These are phyloP conservation scores for Tenebrio molitor DNA, from an alignment of 1,140 invertebrate genomes.

Conservation along the genomic window DNA sequence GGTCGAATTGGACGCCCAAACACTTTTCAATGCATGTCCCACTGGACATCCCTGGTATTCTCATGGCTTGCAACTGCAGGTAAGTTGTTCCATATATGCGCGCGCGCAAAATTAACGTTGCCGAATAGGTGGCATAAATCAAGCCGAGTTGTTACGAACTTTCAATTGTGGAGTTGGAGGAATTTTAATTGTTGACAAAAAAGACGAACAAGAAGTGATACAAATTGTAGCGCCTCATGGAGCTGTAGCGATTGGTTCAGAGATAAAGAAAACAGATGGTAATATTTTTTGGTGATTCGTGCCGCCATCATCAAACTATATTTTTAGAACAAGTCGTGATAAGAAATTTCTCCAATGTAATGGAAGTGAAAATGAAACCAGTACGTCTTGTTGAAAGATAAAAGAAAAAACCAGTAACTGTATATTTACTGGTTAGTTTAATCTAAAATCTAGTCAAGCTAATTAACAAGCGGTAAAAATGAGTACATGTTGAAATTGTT, in stretches of 20 bases:
- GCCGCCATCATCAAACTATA: too few relatives aligned
- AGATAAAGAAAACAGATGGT: constrained; percentile 68
- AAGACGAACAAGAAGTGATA: constrained; percentile 70
- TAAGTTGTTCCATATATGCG: neutral
- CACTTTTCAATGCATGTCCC: too few relatives aligned
- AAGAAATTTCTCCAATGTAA: constrained; percentile 75
- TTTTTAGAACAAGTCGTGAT: constrained; percentile 73
- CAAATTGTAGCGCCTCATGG: constrained; percentile 67
- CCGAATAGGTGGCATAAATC: constrained; percentile 75
- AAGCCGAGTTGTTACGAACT: constrained; percentile 86
- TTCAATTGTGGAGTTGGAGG: constrained; percentile 96
- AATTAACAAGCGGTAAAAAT: too few relatives aligned
- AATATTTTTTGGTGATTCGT: too few relatives aligned
- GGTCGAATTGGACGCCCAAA: constrained; percentile 80
- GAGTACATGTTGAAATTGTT: too few relatives aligned
- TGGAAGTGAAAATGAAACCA: constrained; percentile 72
- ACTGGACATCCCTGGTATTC: constrained; percentile 82
- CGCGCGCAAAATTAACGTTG: neutral
- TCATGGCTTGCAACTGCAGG: constrained; percentile 74
- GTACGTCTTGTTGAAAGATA: too few relatives aligned
- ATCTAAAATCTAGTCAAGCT: too few relatives aligned
- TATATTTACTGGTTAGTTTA: too few relatives aligned
- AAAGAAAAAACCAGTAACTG: too few relatives aligned
- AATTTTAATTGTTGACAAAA: constrained; percentile 80
- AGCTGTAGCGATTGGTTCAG: constrained; percentile 73